Conservation (phyloP, 2,113 vertebrate species). For the Columbina picui region DNA sequence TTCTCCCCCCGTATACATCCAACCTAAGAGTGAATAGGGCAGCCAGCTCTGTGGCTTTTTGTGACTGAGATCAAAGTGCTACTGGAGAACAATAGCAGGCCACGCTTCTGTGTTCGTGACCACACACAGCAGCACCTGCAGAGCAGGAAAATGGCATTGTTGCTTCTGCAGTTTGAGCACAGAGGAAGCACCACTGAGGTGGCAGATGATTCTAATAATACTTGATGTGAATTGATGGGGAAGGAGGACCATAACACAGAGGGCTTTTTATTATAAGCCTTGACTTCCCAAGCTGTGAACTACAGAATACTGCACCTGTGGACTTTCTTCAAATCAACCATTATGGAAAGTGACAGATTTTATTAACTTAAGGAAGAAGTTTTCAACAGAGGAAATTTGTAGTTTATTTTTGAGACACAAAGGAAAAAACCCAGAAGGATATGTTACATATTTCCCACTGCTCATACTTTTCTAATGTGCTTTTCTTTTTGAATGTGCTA, state of each 20-base stretch:
- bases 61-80: slow-evolving; percentile 87
- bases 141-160: slow-evolving; percentile 82
- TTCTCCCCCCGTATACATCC: neutral
- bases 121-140: slow-evolving; percentile 88
- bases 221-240: slow-evolving; percentile 80
- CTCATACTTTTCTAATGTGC: neutral
- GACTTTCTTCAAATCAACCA: slow-evolving; percentile 70
- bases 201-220: slow-evolving; percentile 77
- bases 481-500: slow-evolving; percentile 27
- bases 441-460: slow-evolving; percentile 60
- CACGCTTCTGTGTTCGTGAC: slow-evolving; percentile 74
- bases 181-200: slow-evolving; percentile 74
- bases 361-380: slow-evolving; percentile 82
- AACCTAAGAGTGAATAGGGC: slow-evolving; percentile 68
- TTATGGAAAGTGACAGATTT: slow-evolving; percentile 82
- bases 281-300: slow-evolving; percentile 65
- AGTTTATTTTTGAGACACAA: slow-evolving; percentile 68
- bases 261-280: slow-evolving; percentile 78
- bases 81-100: slow-evolving; percentile 84
- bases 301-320: slow-evolving; percentile 78
- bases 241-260: slow-evolving; percentile 67
- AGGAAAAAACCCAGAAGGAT: slow-evolving; percentile 11
- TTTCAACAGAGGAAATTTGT: slow-evolving; percentile 70
- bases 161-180: slow-evolving; percentile 76
- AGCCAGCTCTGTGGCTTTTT: slow-evolving; percentile 82